Conservation (phyloP, 2,113 vertebrate species). For the Pungitius pungitius region DNA sequence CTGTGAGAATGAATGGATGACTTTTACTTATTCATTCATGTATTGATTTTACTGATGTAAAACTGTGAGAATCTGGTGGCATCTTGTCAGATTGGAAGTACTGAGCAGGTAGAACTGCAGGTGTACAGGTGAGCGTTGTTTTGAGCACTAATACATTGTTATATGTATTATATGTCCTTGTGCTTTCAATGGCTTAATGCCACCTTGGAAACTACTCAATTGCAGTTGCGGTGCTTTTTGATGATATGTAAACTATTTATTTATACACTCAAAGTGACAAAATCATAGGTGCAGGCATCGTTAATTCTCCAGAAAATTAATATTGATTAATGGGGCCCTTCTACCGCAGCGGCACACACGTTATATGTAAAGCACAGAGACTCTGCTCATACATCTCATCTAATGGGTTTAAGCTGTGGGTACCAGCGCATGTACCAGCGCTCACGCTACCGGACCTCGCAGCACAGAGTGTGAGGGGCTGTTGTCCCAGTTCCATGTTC, state of each 20-base stretch:
- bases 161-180: not conserved
- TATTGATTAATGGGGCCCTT: constrained; percentile 42
- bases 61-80: not conserved
- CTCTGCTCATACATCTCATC: constrained; percentile 44
- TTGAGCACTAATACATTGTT: not conserved
- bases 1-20: constrained; percentile 6
- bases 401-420: constrained; percentile 42
- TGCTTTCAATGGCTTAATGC: not conserved
- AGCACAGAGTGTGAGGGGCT: not conserved
- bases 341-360: constrained; percentile 23
- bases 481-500: not conserved
- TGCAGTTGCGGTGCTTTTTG: not conserved
- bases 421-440: constrained; percentile 7
- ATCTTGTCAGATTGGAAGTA: not conserved
- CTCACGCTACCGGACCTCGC: constrained; percentile 10
- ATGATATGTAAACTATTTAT: not conserved
- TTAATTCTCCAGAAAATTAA: constrained; percentile 42
- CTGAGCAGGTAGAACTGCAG: not conserved
- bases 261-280: not conserved
- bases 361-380: constrained; percentile 31
- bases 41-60: constrained; percentile 1
- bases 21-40: constrained; percentile 13
- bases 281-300: constrained; percentile 14
- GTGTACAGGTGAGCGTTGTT: not conserved
- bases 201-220: constrained; percentile 1